Evolutionary conservation across 2,888 invertebrate genomes (phyloP).

Genomic region (Acleris literana): DNA sequence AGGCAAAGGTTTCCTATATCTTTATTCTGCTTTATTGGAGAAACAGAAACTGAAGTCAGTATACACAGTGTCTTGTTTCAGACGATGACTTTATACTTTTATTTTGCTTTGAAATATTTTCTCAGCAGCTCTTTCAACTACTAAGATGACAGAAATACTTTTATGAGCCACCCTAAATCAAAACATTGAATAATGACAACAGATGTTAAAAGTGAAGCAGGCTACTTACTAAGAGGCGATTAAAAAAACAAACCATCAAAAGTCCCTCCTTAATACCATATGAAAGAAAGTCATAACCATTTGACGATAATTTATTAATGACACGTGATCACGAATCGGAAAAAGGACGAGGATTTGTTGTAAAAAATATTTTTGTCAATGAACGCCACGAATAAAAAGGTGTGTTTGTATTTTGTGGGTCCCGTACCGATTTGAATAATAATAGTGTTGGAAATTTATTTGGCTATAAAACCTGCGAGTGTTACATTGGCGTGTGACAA

Average conservation of each 20-base stretch:
- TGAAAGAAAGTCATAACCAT: constrained; percentile 65
- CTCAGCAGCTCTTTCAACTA: constrained; percentile 28
- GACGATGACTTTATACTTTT: neutral
- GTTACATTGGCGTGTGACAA: constrained; percentile 76
- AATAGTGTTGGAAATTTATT: constrained; percentile 83
- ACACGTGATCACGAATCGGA: constrained; percentile 55
- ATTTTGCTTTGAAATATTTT: constrained; percentile 24
- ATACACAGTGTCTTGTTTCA: constrained; percentile 9
- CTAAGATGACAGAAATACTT: constrained; percentile 39
- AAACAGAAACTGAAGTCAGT: neutral
- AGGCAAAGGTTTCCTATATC: too few relatives aligned
- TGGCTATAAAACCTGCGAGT: constrained; percentile 77
- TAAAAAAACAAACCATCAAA: constrained; percentile 52
- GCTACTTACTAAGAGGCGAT: constrained; percentile 53
- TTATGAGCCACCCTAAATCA: constrained; percentile 52
- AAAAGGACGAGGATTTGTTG: constrained; percentile 45
- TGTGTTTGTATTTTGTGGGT: constrained; percentile 75
- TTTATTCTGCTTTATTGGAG: too few relatives aligned
- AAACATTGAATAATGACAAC: constrained; percentile 60
- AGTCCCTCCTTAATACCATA: constrained; percentile 64
- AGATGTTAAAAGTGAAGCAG: constrained; percentile 59
- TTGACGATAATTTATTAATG: constrained; percentile 65
- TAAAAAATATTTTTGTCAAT: constrained; percentile 71
- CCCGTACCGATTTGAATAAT: constrained; percentile 78
- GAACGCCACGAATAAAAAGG: constrained; percentile 63